Conservation (phyloP, 2,888 invertebrate species). For the Crepidodera aurea region DNA sequence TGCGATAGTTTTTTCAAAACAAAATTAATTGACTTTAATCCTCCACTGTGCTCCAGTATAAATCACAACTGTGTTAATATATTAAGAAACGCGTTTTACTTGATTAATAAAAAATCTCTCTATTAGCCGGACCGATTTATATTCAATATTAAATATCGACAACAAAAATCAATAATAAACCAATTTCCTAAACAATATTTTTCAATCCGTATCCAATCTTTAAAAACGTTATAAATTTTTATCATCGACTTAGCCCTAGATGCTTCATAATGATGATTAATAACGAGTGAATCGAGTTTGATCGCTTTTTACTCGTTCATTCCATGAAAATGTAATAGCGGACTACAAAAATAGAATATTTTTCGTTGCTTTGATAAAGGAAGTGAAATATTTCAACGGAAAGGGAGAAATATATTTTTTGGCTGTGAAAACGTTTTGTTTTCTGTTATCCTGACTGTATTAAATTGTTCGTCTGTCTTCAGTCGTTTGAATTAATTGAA, state of each 20-base stretch:
- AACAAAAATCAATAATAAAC: slow-evolving; percentile 4
- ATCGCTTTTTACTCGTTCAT: neutral
- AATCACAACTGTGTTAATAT: too few species aligned
- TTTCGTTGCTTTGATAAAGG: neutral
- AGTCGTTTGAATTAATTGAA: neutral
- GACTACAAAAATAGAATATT: neutral
- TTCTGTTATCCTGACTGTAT: neutral
- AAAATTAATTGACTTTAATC: too few species aligned
- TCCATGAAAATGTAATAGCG: neutral
- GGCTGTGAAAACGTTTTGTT: neutral
- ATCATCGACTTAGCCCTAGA: slow-evolving; percentile 18
- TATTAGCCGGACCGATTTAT: neutral
- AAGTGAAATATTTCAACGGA: neutral
- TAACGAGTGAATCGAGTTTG: slow-evolving; percentile 19
- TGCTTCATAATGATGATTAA: slow-evolving; percentile 27
- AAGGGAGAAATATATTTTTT: neutral
- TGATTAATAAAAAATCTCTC: too few species aligned
- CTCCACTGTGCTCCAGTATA: too few species aligned
- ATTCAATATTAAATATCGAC: neutral
- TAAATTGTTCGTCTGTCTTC: neutral
- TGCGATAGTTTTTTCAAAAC: too few species aligned
- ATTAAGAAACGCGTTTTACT: too few species aligned
- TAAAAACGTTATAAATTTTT: slow-evolving; percentile 24
- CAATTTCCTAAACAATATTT: slow-evolving; percentile 21
- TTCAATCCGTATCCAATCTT: slow-evolving; percentile 12